Evolutionary conservation across 2,797 vertebrate genomes (phyloP).

Genomic region (Hyperoplus immaculatus): DNA sequence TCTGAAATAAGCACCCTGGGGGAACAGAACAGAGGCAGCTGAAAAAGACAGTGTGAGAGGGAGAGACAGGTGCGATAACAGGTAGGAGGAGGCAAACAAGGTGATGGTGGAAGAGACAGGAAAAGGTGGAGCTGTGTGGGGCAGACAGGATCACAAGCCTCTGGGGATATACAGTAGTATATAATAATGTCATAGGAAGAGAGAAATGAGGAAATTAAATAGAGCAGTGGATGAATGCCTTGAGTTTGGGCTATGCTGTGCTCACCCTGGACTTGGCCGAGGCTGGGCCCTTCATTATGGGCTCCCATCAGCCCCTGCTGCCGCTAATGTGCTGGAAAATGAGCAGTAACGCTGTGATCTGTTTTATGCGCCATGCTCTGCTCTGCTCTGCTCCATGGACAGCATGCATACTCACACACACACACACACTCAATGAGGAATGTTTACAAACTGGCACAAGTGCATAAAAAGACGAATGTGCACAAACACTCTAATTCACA

Average conservation of each 20-base stretch:
- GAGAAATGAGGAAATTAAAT: conserved; percentile 36
- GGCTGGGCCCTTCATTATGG: conserved; percentile 76
- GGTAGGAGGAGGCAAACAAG: conserved; percentile 39
- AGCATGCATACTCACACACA: conserved; percentile 41
- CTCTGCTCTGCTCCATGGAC: conserved; percentile 44
- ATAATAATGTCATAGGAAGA: conserved; percentile 18
- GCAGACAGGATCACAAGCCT: conserved; percentile 44
- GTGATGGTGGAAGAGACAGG: conserved; percentile 8
- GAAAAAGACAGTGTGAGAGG: conserved; percentile 21
- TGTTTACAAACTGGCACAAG: not conserved
- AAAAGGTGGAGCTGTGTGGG: conserved; percentile 27
- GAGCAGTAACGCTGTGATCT: conserved; percentile 78
- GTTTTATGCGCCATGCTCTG: conserved; percentile 75
- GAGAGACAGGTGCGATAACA: conserved; percentile 31
- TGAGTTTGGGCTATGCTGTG: conserved; percentile 71
- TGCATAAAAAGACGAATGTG: conserved; percentile 3
- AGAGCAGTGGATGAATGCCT: conserved; percentile 65
- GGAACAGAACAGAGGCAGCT: conserved; percentile 30
- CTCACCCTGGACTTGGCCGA: conserved; percentile 79
- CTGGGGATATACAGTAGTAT: conserved; percentile 48
- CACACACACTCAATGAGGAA: conserved; percentile 9
- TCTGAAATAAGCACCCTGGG: conserved; percentile 61
- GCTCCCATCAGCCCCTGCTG: conserved; percentile 78
- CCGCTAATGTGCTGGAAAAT: conserved; percentile 84
- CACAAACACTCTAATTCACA: conserved; percentile 11